A percentile compares a stretch with the other conserved stretches of the same genome.
These are phyloP conservation scores for Cichladusa arquata DNA, from an alignment of 2,113 vertebrate species.

Conservation along the genomic window DNA sequence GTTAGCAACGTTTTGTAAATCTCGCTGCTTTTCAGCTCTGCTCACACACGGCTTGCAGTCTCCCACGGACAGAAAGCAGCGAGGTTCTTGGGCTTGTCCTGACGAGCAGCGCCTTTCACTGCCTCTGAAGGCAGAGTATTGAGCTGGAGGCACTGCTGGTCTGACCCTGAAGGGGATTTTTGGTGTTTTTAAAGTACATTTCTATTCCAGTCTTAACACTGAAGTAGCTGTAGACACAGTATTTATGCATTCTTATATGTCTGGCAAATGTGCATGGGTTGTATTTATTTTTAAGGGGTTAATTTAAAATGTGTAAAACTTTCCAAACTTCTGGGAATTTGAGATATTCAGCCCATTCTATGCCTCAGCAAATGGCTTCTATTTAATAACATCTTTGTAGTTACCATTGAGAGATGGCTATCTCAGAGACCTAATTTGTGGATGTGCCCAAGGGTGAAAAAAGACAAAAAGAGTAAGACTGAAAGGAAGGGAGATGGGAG, in stretches of 20 bases:
- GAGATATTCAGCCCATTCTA: background rate
- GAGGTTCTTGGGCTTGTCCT: background rate
- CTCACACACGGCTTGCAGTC: background rate
- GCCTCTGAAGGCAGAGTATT: background rate
- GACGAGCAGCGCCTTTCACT: background rate
- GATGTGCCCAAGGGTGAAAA: background rate
- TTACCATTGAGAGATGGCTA: background rate
- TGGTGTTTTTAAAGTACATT: background rate
- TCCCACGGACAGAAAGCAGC: background rate
- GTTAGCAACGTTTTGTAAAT: background rate
- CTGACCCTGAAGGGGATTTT: background rate
- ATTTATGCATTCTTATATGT: background rate
- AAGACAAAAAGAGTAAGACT: background rate
- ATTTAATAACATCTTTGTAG: background rate
- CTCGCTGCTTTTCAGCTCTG: background rate
- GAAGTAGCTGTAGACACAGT: background rate
- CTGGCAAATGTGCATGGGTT: background rate
- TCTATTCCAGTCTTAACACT: background rate
- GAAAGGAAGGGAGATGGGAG: background rate
- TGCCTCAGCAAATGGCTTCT: background rate
- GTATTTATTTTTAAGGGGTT: conserved; percentile 11
- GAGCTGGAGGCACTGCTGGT: background rate
- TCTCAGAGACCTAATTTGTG: background rate
- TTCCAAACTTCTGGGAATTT: background rate
- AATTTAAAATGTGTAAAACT: background rate